Conservation (phyloP, 2,113 vertebrate genomes). For the Myotis brandtii region DNA sequence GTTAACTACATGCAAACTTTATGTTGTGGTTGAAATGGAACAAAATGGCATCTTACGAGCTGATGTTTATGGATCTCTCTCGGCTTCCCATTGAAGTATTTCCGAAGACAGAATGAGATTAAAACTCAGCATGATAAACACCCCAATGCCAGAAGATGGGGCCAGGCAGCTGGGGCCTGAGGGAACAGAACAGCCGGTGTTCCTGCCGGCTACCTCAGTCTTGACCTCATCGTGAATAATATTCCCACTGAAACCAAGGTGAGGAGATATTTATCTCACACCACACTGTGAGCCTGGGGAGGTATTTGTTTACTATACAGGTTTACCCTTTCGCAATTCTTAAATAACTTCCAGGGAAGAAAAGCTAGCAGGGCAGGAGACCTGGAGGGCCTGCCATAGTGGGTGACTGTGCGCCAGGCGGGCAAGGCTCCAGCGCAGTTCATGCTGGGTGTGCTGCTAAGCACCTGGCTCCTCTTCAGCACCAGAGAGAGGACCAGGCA, state of each 20-base stretch:
- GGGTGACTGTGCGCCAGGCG: neutral
- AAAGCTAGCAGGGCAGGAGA: neutral
- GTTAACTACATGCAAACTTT: neutral
- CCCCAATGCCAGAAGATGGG: neutral
- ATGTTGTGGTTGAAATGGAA: slow-evolving; percentile 20
- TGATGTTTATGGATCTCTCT: neutral
- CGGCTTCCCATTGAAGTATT: neutral
- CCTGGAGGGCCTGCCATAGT: neutral
- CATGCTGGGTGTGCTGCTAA: too few relatives aligned
- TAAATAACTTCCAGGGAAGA: neutral
- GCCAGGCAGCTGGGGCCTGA: neutral
- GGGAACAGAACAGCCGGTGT: neutral
- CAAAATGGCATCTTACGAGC: neutral
- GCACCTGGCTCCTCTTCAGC: too few relatives aligned
- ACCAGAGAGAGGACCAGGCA: neutral
- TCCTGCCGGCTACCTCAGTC: neutral
- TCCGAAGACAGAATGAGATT: slow-evolving; percentile 25
- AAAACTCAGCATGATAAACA: neutral
- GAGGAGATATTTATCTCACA: neutral
- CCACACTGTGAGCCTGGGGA: neutral
- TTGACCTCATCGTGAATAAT: neutral
- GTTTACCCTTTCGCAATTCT: neutral
- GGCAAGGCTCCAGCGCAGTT: too few relatives aligned
- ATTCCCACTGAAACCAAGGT: neutral
- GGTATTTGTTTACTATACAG: neutral